Evolutionary conservation across 2,113 vertebrate species (phyloP), one percentile per base, ranked within the genome.

Genomic region (Ahaetulla prasina): DNA sequence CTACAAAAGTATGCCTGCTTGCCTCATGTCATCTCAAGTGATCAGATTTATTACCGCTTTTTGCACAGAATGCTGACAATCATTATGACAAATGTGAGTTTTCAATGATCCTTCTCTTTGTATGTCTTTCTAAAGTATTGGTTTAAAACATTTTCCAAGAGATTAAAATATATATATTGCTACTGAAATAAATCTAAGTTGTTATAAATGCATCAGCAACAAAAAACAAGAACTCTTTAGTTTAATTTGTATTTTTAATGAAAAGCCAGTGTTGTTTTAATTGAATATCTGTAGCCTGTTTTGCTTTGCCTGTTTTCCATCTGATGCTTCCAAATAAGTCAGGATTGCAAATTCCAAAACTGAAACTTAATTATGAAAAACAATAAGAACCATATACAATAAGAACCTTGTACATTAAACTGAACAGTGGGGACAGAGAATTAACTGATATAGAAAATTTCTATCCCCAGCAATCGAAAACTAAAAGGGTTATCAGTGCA

Each of bases 31-130:
- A 97, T 99, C 94, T 98, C 99, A 3, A 99, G 99, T 92, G 99
- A 99, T 94, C 98, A 99, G 95, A 98, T 99, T 96, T 99, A 99
- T 97, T 99, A 98, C 92, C 98, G 98, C 89, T 99, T 99, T 97
- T 97, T 98, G 86, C 98, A 98, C 93, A 98, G 98, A 95, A 98
- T 99, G 98, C 98, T 99, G 95, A 97, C 97, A 94, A 99, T 99
- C 95, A 97, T 99, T 97, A 98, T 98, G 96, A 99, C 98, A 94
- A 99, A 99, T 89, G 99, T 99, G 94, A 98, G 98, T 90, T 20
- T 3, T 0, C 49, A 20, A 0, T 8, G 49, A 93, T 88, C 57
- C 2, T 10, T 55, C 45, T 93, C 35, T 50, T 11, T 47, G 9
- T 50, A 11, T 57, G n/a, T 57, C 35, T n/a, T 47, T 55, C 20